Base-by-base conservation (phyloP, 2,797 vertebrate species). In the Myotis vivesi region DNA sequence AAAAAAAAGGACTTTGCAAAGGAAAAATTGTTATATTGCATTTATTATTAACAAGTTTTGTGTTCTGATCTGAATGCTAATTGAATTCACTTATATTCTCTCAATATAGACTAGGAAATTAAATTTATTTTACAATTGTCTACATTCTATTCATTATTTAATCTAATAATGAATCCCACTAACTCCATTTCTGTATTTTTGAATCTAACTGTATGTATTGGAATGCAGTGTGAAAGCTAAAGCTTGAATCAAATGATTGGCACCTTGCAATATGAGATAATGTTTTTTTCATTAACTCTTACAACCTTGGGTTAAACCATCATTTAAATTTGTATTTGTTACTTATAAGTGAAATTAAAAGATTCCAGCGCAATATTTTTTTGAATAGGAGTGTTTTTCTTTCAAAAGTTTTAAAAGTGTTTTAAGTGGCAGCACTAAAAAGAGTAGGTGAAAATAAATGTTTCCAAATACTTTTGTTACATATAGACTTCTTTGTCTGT, bases 301-400 rank as follows among this genome's bases (percentile, higher is more conserved):
- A 64, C 8, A 88, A 75, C 15, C 38, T 86, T 90, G 62, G 82
- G 13, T 89, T 95, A 87, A 85, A n/a, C 89, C 59, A 55, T n/a
- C 10, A 17, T 84, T 94, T 91, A 68, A 84, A 71, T 87, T 92
- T 95, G 38, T 49, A 30, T 68, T 93, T 94, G 69, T 83, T 88
- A 92, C 82, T 80, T 51, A 49, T 81, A 33, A 80, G 15, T 86
- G 46, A 76, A 92, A 53, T 73, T 53, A 33, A 80, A 89, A 91
- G 38, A 76, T 53, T 7, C 3, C 41, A 64, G 49, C 44, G 41
- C 16, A 72, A 0, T 53, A 23, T 57, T 79, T 94, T 87, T 88
- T 64, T 95, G 15, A 79, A 15, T 53, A 87, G 33, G 44, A 66
- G 8, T 86, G 9, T 55, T 87, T 87, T n/a, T 8, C 3, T 51